phyloP scores from a whole-genome alignment of 2,797 vertebrate species.

The Mastacembelus armatus region DNA sequence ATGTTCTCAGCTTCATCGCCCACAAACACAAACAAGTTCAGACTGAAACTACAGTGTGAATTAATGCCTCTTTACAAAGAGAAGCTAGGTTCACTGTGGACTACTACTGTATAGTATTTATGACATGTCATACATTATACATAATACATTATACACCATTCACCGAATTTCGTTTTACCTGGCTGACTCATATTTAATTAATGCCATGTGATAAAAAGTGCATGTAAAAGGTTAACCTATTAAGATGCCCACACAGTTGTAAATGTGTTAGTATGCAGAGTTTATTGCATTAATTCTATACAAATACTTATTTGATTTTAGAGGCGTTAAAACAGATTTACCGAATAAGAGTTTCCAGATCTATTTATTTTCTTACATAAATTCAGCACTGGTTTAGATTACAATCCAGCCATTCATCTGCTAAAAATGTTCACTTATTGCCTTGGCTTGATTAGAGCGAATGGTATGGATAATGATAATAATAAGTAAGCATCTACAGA shows the following conservation, averaged over 20 bases:
- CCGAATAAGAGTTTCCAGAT: conserved; percentile 47
- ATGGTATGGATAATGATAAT: conserved; percentile 56
- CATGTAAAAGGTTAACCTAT: not conserved
- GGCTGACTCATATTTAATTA: not conserved
- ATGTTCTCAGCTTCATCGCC: conserved; percentile 46
- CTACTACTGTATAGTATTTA: not conserved
- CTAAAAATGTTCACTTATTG: conserved; percentile 84
- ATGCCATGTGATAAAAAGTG: not conserved
- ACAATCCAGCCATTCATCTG: conserved; percentile 56
- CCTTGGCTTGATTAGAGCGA: conserved; percentile 68
- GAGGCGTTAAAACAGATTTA: conserved; percentile 21
- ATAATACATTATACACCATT: too few relatives aligned
- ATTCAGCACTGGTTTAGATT: conserved; percentile 63
- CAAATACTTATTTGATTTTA: conserved; percentile 17
- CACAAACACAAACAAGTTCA: conserved; percentile 45
- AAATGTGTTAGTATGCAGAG: conserved; percentile 3
- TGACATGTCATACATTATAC: not conserved
- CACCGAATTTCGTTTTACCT: not conserved
- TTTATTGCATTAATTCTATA: conserved; percentile 30
- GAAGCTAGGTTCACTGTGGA: not conserved
- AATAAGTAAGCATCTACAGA: conserved; percentile 58
- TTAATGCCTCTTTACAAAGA: conserved; percentile 13
- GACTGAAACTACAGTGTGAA: conserved; percentile 24
- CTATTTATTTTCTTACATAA: conserved; percentile 82
- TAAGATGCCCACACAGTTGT: not conserved